These are phyloP conservation scores for Psilanteris sp. DNA, from an alignment of 1,140 invertebrate genomes.

Conservation along the genomic window DNA sequence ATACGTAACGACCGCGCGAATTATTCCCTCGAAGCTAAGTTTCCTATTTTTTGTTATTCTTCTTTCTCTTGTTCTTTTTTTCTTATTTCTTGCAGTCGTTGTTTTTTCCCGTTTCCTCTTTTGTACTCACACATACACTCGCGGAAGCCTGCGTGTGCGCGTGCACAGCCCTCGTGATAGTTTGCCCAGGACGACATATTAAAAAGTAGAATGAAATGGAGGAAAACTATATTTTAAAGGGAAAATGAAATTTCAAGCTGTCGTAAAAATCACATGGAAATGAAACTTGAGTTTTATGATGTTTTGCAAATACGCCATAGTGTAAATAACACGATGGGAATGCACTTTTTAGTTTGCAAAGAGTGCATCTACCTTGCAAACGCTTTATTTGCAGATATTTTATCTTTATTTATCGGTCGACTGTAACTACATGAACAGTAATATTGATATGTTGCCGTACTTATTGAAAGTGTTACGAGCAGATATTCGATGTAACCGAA, in stretches of 20 bases:
- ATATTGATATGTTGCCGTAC: conserved; percentile 23
- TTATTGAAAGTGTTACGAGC: conserved; percentile 31
- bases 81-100: background rate
- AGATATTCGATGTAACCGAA: conserved; percentile 1
- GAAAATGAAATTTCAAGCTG: conserved; percentile 49
- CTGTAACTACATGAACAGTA: conserved; percentile 9
- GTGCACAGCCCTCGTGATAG: conserved; percentile 11
- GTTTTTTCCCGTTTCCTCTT: conserved; percentile 17
- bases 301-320: conserved; percentile 26
- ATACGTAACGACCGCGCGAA: conserved; percentile 53
- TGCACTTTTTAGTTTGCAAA: conserved; percentile 1
- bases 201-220: conserved; percentile 49
- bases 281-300: conserved; percentile 39
- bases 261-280: conserved; percentile 45
- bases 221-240: conserved; percentile 41
- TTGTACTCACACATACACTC: conserved; percentile 13
- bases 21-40: conserved; percentile 58
- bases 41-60: conserved; percentile 27
- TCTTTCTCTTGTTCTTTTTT: conserved; percentile 9
- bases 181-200: conserved; percentile 47
- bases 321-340: conserved; percentile 28
- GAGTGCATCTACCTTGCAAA: background rate
- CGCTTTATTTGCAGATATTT: conserved; percentile 22
- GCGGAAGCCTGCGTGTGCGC: background rate
- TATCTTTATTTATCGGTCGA: conserved; percentile 18